Conservation (phyloP, 2,888 invertebrate genomes). For the Notodonta dromedarius region DNA sequence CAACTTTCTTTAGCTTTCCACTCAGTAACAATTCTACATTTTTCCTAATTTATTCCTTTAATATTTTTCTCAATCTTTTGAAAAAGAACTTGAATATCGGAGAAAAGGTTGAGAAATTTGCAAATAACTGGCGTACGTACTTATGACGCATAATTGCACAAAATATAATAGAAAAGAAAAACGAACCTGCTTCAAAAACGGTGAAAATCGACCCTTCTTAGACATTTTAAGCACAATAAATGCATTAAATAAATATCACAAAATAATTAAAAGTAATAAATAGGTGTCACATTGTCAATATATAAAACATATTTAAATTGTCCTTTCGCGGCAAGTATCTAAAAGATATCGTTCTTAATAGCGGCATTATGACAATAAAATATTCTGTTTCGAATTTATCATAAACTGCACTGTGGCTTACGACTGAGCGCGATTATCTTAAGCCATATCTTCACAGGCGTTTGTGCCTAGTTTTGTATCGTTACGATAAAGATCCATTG, state of each 20-base stretch:
- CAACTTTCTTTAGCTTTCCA: too few relatives aligned
- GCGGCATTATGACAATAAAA: conserved; percentile 31
- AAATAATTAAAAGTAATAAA: not conserved
- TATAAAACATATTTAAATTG: conserved; percentile 19
- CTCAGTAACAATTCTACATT: too few relatives aligned
- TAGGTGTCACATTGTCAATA: conserved; percentile 1
- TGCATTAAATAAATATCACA: conserved; percentile 12
- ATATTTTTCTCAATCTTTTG: too few relatives aligned
- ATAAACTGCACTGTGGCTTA: conserved; percentile 39
- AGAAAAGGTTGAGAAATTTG: too few relatives aligned
- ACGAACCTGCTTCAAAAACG: conserved; percentile 57
- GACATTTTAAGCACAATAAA: conserved; percentile 31
- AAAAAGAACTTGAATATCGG: too few relatives aligned
- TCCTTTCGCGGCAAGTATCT: not conserved
- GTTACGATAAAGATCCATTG: not conserved
- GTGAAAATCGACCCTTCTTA: conserved; percentile 37
- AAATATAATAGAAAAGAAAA: not conserved
- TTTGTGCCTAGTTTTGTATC: not conserved
- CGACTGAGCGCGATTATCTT: conserved; percentile 23
- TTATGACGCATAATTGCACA: too few relatives aligned
- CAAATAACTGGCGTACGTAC: too few relatives aligned
- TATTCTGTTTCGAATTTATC: conserved; percentile 25
- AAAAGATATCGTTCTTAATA: not conserved
- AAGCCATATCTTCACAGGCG: conserved; percentile 9
- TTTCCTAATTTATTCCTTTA: too few relatives aligned